Percentiles rank a stretch among this genome's conserved stretches.
phyloP scores from a whole-genome alignment of 2,888 invertebrate genomes.

The Heliconius hortense region DNA sequence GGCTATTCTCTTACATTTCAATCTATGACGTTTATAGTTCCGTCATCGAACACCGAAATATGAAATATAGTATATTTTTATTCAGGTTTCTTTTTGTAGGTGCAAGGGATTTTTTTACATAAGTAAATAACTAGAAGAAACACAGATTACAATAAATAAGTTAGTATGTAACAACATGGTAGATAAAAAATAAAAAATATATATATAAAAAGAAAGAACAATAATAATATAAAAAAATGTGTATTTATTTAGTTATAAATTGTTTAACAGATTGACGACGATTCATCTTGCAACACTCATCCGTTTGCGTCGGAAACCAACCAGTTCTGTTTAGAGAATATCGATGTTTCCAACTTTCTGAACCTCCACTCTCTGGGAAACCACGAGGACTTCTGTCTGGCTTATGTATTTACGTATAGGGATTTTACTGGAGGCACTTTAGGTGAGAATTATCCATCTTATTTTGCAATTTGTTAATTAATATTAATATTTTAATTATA shows the following conservation, averaged over 20 bases:
- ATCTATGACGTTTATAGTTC: neutral
- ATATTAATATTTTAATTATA: neutral
- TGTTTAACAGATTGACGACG: constrained; percentile 92
- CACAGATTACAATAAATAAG: no score
- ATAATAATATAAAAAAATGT: no score
- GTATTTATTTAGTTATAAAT: constrained; percentile 37
- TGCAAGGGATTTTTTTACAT: no score
- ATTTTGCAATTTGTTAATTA: neutral
- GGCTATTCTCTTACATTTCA: neutral
- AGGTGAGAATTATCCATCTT: constrained; percentile 51
- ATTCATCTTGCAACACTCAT: constrained; percentile 86
- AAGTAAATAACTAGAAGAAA: no score
- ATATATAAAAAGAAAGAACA: neutral
- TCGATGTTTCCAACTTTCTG: constrained; percentile 99
- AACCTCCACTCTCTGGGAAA: constrained; percentile 98
- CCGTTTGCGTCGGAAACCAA: constrained; percentile 84
- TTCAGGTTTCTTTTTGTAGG: no score
- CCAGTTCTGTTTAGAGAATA: constrained; percentile 97
- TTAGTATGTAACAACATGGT: no score
- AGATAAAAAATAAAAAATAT: neutral
- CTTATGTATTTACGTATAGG: constrained; percentile 99
- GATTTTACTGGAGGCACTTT: constrained; percentile 99
- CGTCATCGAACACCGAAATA: no score
- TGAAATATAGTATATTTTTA: no score
- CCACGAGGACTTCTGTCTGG: constrained; percentile 99